These are phyloP conservation scores for Catharus ustulatus DNA, from an alignment of 2,797 vertebrate species.

Conservation along the genomic window DNA sequence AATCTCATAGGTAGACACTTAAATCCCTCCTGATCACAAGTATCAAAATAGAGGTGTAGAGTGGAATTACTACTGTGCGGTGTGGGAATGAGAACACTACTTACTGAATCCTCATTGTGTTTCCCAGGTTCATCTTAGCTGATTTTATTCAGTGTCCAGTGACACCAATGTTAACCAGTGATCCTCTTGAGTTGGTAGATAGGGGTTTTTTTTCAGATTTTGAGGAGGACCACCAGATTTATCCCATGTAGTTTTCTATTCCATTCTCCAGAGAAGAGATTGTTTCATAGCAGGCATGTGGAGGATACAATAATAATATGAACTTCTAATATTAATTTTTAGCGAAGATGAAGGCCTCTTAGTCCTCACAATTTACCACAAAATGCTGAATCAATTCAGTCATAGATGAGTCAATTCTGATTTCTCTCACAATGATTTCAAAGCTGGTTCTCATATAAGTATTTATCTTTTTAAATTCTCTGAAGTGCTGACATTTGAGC, in stretches of 20 bases:
- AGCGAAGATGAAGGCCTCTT: not conserved
- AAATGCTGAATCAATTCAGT: not conserved
- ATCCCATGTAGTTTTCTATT: not conserved
- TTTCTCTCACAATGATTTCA: not conserved
- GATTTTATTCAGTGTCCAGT: not conserved
- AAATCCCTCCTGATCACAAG: not conserved
- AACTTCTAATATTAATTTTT: not conserved
- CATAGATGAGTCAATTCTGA: not conserved
- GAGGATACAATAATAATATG: not conserved
- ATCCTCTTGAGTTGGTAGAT: not conserved
- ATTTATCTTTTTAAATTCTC: not conserved
- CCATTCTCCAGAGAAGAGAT: not conserved
- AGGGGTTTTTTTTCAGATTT: not conserved
- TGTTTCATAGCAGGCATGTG: not conserved
- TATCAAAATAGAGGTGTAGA: not conserved
- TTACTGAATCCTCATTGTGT: not conserved
- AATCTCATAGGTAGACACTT: not conserved
- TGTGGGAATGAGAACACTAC: not conserved
- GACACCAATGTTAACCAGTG: not conserved
- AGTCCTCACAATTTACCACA: not conserved
- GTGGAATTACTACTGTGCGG: not conserved
- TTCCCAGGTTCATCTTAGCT: not conserved
- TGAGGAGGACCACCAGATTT: not conserved
- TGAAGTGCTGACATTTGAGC: not conserved
- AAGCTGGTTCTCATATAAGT: not conserved